phyloP scores from a whole-genome alignment of 2,888 invertebrate species.

The Gnatocerus cornutus region DNA sequence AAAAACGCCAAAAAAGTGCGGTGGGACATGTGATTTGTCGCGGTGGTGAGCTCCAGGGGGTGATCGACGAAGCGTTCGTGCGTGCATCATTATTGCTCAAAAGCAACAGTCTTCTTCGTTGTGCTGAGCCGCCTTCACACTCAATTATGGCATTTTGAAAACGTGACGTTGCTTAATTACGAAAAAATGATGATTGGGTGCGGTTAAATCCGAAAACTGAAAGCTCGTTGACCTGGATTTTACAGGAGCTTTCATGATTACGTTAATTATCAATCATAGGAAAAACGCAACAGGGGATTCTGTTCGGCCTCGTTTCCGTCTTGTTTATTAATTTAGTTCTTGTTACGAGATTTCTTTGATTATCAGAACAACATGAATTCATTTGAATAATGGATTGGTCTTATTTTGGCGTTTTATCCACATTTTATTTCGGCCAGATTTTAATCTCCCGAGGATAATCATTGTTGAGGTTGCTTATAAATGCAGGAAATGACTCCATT shows the following conservation, averaged over 20 bases:
- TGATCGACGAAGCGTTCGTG: constrained; percentile 12
- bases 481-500: no score
- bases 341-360: constrained; percentile 27
- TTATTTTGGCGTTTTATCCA: not conserved
- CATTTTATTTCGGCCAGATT: no score
- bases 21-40: constrained; percentile 26
- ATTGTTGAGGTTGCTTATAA: no score
- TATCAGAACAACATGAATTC: not conserved
- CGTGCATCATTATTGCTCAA: constrained; percentile 4
- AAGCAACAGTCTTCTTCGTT: not conserved
- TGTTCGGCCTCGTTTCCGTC: constrained; percentile 11
- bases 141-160: constrained; percentile 14
- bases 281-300: constrained; percentile 42
- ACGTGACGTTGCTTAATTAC: constrained; percentile 18
- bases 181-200: constrained; percentile 3
- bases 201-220: constrained; percentile 18
- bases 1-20: constrained; percentile 13
- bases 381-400: constrained; percentile 12
- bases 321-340: constrained; percentile 17
- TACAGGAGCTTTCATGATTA: constrained; percentile 12
- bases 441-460: no score
- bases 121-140: constrained; percentile 27
- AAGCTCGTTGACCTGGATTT: constrained; percentile 27
- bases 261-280: constrained; percentile 28
- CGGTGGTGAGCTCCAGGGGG: constrained; percentile 9